Evolutionary conservation across 2,888 invertebrate genomes (phyloP), one percentile per base, ranked within the genome.

Genomic region (Selenia dentaria): DNA sequence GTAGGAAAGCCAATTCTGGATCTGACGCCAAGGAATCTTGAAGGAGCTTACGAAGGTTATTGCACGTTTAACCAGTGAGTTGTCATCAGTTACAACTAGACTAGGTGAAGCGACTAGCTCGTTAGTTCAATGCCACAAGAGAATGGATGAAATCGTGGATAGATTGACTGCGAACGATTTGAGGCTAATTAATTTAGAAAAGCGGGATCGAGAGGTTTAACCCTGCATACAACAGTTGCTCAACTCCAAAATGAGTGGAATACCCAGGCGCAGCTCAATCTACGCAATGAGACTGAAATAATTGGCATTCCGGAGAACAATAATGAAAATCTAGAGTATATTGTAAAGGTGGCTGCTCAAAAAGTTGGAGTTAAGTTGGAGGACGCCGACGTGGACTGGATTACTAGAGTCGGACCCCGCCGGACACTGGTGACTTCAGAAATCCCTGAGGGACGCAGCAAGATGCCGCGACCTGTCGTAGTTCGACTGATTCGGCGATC

Each of bases 271-370:
- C 41, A 41, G 6, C 0, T 1, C 4, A 22, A 6, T 5, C 22
- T 41, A 3, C 12, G 2, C 6, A 41, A 41, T 11, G 41, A 41
- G 28, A 33, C 34, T 9, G 41, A 41, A 11, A 2, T 41, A 2
- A 9, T 32, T 28, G 41, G 41, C 1, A 27, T 41, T 6, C 41
- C 41, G 5, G 41, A 41, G 11, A 8, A 13, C 1, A 1, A 9
- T 5, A 12, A 33, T 9, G 41, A 41, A 25, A 41, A 41, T 6
- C 14, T 41, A 1, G 27, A 27, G 5, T 34, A 41, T 10, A 41
- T 28, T 1, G 12, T 40, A 2, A 32, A 12, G 8, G 0, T 40
- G 1, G 32, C 32, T 1, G 40, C 32, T n/a, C 18, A 13, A 1
- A 27, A 40, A 20, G 12, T 41, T 6, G 41, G 39, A 14, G 18